Base-by-base conservation (phyloP, 2,113 vertebrate species). In the Siphamia tubifer region DNA sequence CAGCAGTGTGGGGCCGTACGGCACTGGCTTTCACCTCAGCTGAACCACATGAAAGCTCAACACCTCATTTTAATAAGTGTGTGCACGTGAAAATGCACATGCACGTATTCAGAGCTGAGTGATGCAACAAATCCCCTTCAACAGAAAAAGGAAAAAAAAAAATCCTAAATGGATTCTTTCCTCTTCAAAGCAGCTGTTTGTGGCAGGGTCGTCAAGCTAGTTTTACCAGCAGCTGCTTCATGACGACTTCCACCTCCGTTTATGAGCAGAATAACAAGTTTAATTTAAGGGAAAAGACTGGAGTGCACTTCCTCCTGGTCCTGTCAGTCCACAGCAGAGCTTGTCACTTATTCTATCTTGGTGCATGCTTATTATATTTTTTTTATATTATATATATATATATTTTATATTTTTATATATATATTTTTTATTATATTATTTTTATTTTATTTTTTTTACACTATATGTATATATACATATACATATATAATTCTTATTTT, bases 41-140 rank as follows among this genome's bases (percentile, higher is more conserved):
- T 74, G 28, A 77, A 75, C 61, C 21, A 44, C 62, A 70, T 76
- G 48, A 78, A 84, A 75, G 51, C 39, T 9, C 19, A 79, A 38
- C 57, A 57, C 53, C 57, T 67, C 35, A 73, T 80, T 68, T 77
- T 16, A 68, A 77, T 66, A 13, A 58, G 20, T 34, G 51, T 16
- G 30, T 48, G 40, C 30, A 3, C 42, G 2, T 31, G 15, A 52
- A 17, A 11, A n/a, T 65, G 23, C 19, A 9, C 16, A n/a, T 69
- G 15, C 8, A 43, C 35, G 38, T 28, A 28, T 38, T 20, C 12
- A 25, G 34, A 15, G 6, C n/a, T 28, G 40, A 27, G 38, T 27
- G 38, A 15, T 25, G 47, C 36, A 49, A 36, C 35, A 27, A 7
- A 7, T 2, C 16, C 16, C 31, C n/a, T 17, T 11, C 15, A 49